Evolutionary conservation across 2,888 invertebrate species (phyloP).

Genomic region (Nudaria mundana): DNA sequence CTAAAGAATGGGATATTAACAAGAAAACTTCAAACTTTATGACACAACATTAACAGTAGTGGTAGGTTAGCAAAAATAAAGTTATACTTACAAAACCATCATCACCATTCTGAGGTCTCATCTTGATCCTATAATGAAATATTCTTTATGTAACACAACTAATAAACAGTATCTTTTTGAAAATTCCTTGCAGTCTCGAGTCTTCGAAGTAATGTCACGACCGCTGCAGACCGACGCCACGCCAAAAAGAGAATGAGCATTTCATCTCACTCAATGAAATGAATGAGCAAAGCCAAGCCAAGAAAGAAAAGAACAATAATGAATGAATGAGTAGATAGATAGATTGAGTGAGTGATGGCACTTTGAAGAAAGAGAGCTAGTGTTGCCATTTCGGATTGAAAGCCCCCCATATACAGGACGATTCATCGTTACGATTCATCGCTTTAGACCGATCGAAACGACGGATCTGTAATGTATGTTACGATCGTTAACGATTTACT

Average conservation of each 20-base stretch:
- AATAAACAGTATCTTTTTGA: conserved; percentile 22
- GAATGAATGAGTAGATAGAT: no score
- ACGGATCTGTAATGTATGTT: no score
- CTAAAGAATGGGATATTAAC: neutral
- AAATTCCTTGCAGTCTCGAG: conserved; percentile 11
- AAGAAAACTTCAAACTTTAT: neutral
- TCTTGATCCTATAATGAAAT: conserved; percentile 28
- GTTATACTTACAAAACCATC: conserved; percentile 70
- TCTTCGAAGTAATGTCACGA: conserved; percentile 23
- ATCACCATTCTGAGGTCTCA: conserved; percentile 76
- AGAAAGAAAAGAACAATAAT: no score
- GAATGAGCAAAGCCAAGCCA: no score
- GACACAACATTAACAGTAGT: neutral
- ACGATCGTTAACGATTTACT: no score
- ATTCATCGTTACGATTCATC: no score
- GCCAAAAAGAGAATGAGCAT: conserved; percentile 59
- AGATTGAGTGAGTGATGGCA: no score
- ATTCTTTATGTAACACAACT: neutral
- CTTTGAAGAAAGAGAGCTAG: no score
- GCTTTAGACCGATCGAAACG: no score
- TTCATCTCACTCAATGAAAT: neutral
- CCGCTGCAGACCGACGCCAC: conserved; percentile 54
- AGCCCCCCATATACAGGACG: no score
- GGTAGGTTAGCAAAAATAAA: no score
- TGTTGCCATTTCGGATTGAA: no score